Conservation (phyloP, 2,888 invertebrate genomes). For the Caenorhabditis uteleia region DNA sequence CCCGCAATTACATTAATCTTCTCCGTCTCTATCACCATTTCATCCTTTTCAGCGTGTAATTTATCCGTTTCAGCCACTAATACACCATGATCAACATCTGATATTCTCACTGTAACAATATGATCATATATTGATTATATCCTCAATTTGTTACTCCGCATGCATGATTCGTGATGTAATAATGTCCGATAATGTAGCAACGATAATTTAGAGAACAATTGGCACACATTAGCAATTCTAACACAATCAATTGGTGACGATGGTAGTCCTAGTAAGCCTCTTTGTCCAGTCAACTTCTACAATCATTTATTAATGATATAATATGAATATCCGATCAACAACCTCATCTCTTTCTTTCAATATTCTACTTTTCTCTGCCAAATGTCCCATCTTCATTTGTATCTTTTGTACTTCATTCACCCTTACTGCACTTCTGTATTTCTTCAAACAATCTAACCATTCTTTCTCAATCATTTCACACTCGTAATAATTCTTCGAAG, state of each 20-base stretch:
- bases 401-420: constrained; percentile 39
- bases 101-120: constrained; percentile 26
- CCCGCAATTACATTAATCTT: constrained; percentile 7
- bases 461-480: constrained; percentile 44
- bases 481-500: constrained; percentile 43
- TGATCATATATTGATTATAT: not conserved
- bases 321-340: not conserved
- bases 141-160: constrained; percentile 12
- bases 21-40: constrained; percentile 2
- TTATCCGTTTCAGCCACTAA: constrained; percentile 30
- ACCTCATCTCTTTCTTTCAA: constrained; percentile 28
- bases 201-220: constrained; percentile 34
- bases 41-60: constrained; percentile 20
- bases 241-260: constrained; percentile 32
- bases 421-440: constrained; percentile 26
- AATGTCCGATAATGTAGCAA: constrained; percentile 32
- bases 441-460: constrained; percentile 37
- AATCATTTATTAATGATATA: not conserved
- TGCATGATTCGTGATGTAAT: constrained; percentile 31
- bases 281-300: constrained; percentile 35
- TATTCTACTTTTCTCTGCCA: constrained; percentile 26
- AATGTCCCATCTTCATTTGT: constrained; percentile 25
- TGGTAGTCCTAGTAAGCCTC: constrained; percentile 26
- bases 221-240: constrained; percentile 19
- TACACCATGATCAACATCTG: constrained; percentile 24